Percentiles rank a stretch among this genome's conserved stretches.
These are phyloP conservation scores for Malacoraja senta DNA, from an alignment of 2,797 vertebrate genomes.

Conservation along the genomic window DNA sequence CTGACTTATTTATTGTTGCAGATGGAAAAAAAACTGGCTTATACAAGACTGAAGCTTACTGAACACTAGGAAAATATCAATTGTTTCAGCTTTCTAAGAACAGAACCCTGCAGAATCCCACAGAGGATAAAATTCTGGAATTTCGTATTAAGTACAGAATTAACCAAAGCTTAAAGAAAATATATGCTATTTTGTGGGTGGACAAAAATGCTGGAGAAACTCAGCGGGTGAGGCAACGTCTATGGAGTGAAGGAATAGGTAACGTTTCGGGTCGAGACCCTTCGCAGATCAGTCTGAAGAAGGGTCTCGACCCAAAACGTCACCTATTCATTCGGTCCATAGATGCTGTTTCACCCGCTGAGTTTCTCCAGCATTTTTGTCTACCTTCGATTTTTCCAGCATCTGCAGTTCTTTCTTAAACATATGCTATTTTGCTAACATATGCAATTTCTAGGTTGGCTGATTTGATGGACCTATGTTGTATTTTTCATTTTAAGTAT, in stretches of 20 bases:
- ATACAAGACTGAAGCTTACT: background rate
- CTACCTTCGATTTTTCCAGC: too few species aligned
- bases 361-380: too few species aligned
- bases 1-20: background rate
- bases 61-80: background rate
- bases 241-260: too few species aligned
- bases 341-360: too few species aligned
- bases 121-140: background rate
- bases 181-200: background rate
- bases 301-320: too few species aligned
- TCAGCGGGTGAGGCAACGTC: too few species aligned
- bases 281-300: too few species aligned
- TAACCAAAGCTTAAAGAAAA: background rate
- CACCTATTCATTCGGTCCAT: too few species aligned
- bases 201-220: too few species aligned
- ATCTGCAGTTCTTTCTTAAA: too few species aligned
- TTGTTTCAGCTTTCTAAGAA: background rate
- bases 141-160: background rate
- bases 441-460: background rate
- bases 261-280: too few species aligned
- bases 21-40: background rate
- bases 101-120: background rate
- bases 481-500: background rate
- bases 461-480: background rate
- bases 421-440: too few species aligned